Evolutionary conservation across 1,140 invertebrate species (phyloP), one percentile per base, ranked within the genome.

Genomic region (Bombus fervidus): DNA sequence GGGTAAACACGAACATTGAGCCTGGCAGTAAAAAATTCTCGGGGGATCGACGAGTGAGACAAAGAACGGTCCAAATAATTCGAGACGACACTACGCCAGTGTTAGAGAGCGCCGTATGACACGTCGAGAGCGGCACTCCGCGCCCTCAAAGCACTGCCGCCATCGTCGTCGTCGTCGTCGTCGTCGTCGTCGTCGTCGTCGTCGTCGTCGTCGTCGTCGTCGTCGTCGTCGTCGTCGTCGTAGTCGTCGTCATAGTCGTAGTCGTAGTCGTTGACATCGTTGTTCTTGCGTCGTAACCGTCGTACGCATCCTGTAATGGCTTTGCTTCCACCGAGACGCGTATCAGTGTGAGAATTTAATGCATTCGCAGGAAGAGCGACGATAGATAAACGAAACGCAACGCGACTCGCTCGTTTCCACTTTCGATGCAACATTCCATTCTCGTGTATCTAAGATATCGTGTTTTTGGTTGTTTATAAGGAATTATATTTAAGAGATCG

Each of bases 101-200:
- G 89, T 57, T 39, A 78, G 71, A 87, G 81, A 88, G 87, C 87
- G 89, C 83, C 76, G 87, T 82, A 72, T 90, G 85, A 91, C 86
- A 81, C 86, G 91, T 92, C 82, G 91, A 92, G 92, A 90, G 83
- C 87, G 80, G 85, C 84, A 91, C 90, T 92, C 86, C 73, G 87
- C 87, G 76, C 88, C 89, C 86, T 92, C 92, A 92, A 93, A 93
- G 92, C 86, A 88, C 86, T 86, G 89, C 84, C 87, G 86, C 79
- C 84, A 84, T 59, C 88, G 71, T 85, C 71, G 74, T 75, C 68
- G 85, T 59, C 81, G 64, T 73, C 69, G 80, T 57, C 71, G 81
- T 41, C 73, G 34, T 57, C 47, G 62, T 57, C 64, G 81, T 53
- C 12, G 57, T 66, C 71, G 81, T 74, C 72, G 64, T 34, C 39